Percentiles rank a stretch among this genome's conserved stretches.
phyloP scores from a whole-genome alignment of 2,113 vertebrate genomes.

The Tapirus terrestris region DNA sequence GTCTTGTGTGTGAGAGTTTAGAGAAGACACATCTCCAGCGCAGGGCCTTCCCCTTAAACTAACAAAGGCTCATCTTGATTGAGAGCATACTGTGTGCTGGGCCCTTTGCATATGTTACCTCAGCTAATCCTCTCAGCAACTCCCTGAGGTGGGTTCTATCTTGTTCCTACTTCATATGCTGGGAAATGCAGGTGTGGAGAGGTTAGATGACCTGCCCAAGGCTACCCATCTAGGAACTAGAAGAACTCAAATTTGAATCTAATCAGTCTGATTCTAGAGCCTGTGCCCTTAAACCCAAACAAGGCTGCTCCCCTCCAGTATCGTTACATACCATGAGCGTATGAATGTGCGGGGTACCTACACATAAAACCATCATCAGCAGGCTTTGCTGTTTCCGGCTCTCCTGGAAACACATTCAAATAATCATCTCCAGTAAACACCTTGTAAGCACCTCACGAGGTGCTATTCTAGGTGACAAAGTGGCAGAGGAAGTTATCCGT shows the following conservation, averaged over 20 bases:
- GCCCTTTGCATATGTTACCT: background rate
- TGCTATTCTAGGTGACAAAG: background rate
- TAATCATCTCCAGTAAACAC: background rate
- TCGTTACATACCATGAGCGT: too few relatives aligned
- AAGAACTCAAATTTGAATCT: background rate
- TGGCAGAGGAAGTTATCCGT: background rate
- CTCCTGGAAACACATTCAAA: background rate
- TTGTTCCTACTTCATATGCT: background rate
- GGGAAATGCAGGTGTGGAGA: background rate
- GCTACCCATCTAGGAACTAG: background rate
- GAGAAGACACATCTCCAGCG: background rate
- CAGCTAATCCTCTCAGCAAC: background rate
- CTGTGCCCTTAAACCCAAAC: background rate
- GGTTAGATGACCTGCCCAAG: background rate
- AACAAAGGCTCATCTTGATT: fast-evolving
- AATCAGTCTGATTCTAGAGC: background rate
- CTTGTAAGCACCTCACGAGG: background rate
- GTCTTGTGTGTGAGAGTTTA: background rate
- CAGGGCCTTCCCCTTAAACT: background rate
- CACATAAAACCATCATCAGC: background rate
- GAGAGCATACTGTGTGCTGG: fast-evolving
- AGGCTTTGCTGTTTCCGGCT: background rate
- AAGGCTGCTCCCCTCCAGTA: background rate
- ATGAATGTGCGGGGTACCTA: background rate
- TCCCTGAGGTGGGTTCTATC: background rate